Conservation (phyloP, 2,797 vertebrate genomes). For the Platyrinchus mystaceus region DNA sequence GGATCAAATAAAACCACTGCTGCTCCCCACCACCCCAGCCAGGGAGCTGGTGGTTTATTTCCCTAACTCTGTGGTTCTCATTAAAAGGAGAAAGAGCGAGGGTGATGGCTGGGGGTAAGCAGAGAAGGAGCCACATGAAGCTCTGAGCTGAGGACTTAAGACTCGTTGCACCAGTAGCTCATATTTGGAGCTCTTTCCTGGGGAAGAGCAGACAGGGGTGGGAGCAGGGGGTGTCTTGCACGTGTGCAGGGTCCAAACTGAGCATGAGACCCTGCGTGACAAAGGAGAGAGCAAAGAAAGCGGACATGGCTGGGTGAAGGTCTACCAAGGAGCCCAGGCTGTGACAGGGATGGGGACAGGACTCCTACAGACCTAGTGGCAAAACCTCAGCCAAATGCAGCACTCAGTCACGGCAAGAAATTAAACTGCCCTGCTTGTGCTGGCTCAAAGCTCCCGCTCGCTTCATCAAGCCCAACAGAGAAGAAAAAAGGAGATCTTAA, state of each 20-base stretch:
- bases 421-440: neutral
- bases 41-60: neutral
- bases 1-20: neutral
- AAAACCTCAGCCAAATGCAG: neutral
- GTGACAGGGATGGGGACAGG: neutral
- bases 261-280: rapidly evolving
- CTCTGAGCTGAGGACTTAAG: neutral
- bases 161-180: neutral
- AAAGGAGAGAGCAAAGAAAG: neutral
- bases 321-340: neutral
- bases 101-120: neutral
- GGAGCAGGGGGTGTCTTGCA: neutral
- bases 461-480: neutral
- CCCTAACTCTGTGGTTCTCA: neutral
- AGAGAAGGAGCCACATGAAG: neutral
- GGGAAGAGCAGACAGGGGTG: neutral
- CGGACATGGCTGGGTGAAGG: rapidly evolving
- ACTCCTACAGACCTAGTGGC: neutral
- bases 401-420: neutral
- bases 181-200: neutral
- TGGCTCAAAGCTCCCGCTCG: neutral
- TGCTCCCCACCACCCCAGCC: neutral
- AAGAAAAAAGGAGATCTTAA: neutral
- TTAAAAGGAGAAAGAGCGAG: neutral
- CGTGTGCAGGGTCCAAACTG: neutral